Evolutionary conservation across 2,797 vertebrate genomes (phyloP).

Genomic region (Chanos chanos): DNA sequence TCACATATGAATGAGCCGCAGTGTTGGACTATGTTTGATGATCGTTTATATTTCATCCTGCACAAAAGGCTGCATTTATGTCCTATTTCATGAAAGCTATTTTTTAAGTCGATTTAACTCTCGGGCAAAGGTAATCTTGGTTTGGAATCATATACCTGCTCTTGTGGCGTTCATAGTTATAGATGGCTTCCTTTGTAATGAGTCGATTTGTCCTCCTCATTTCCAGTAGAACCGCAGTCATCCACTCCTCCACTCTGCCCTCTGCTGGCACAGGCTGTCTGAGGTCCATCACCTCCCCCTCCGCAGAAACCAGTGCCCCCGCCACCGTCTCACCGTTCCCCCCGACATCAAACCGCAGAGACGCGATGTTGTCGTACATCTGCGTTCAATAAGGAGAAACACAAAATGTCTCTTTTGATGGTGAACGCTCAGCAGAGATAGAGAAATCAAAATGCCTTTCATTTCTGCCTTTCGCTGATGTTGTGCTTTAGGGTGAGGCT

Average conservation of each 20-base stretch:
- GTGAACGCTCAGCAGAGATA: too few relatives aligned
- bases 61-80: too few relatives aligned
- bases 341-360: conserved; percentile 77
- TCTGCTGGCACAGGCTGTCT: conserved; percentile 72
- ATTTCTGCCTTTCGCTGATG: too few relatives aligned
- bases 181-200: conserved; percentile 94
- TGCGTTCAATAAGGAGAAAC: too few relatives aligned
- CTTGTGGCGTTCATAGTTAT: conserved; percentile 80
- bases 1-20: too few relatives aligned
- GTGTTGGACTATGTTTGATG: too few relatives aligned
- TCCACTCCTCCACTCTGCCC: conserved; percentile 94
- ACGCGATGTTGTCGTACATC: conserved; percentile 96
- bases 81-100: too few relatives aligned
- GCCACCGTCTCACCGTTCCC: conserved; percentile 72
- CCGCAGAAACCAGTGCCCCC: conserved; percentile 88
- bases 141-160: conserved; percentile 73
- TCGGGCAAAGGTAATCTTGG: neutral
- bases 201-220: conserved; percentile 89
- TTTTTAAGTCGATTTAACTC: too few relatives aligned
- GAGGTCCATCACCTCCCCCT: conserved; percentile 89
- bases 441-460: too few relatives aligned
- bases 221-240: conserved; percentile 82
- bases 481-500: too few relatives aligned
- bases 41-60: too few relatives aligned
- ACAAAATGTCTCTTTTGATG: too few relatives aligned